phyloP scores from a whole-genome alignment of 1,140 invertebrate genomes.

The Pararge aegeria region DNA sequence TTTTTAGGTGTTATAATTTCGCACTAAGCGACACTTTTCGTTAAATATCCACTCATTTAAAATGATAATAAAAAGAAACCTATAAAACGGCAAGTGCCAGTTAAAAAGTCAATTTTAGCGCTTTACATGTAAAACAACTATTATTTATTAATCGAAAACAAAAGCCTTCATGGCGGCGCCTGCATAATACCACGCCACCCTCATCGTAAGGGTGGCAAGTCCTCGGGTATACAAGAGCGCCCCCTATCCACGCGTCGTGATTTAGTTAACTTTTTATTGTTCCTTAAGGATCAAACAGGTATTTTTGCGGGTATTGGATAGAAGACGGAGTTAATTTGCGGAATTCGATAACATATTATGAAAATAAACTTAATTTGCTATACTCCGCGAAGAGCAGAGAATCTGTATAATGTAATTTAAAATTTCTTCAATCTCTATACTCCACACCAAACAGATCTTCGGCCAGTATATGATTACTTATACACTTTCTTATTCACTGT shows the following conservation, averaged over 20 bases:
- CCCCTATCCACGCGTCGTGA: conserved; percentile 13
- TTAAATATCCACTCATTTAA: neutral
- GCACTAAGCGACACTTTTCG: neutral
- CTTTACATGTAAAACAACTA: conserved; percentile 16
- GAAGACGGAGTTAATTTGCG: too few species aligned
- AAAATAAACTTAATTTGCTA: too few species aligned
- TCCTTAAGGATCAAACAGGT: too few species aligned
- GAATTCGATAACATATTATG: too few species aligned
- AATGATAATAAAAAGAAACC: neutral
- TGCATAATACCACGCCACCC: conserved; percentile 31
- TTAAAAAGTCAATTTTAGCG: conserved; percentile 19
- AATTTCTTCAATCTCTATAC: too few species aligned
- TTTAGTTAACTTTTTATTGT: conserved; percentile 1
- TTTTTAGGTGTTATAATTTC: neutral
- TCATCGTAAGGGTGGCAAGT: conserved; percentile 7
- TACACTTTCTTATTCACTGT: too few species aligned
- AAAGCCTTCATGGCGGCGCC: conserved; percentile 26
- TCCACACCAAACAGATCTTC: too few species aligned
- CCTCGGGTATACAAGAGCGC: conserved; percentile 13
- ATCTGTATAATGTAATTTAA: too few species aligned
- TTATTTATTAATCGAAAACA: conserved; percentile 27
- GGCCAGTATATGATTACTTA: too few species aligned
- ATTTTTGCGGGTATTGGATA: too few species aligned
- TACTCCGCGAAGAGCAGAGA: too few species aligned
- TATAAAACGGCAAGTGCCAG: conserved; percentile 8